phyloP scores from a whole-genome alignment of 1,140 invertebrate genomes.

The Piezodorus guildinii region DNA sequence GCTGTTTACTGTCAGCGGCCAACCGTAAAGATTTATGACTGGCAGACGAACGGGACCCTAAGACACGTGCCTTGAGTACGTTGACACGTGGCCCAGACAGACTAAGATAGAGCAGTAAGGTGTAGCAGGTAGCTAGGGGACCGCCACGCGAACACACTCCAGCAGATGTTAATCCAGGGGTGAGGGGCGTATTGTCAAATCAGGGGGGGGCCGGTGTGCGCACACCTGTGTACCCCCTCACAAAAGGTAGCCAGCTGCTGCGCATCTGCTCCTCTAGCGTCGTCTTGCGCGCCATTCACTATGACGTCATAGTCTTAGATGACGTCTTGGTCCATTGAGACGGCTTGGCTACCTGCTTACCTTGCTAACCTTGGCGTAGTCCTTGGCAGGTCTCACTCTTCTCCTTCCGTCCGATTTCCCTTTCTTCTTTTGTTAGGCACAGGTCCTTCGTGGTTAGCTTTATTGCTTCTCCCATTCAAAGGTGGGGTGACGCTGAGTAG shows the following conservation, averaged over 20 bases:
- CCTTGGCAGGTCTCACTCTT: neutral
- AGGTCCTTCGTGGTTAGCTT: neutral
- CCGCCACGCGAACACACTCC: neutral
- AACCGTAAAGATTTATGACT: too few relatives aligned
- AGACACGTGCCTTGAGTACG: too few relatives aligned
- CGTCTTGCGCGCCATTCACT: neutral
- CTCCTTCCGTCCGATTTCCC: neutral
- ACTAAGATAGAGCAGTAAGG: too few relatives aligned
- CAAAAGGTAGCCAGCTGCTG: slow-evolving; percentile 4
- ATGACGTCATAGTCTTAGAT: neutral
- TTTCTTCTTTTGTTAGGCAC: neutral
- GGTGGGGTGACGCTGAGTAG: too few relatives aligned
- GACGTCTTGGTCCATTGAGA: neutral
- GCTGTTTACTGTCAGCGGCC: too few relatives aligned
- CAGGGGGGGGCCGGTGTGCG: neutral
- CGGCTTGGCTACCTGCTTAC: neutral
- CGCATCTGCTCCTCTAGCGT: neutral
- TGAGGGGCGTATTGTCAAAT: slow-evolving; percentile 1
- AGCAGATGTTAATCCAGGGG: neutral
- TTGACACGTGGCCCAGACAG: too few relatives aligned
- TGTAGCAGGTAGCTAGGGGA: too few relatives aligned
- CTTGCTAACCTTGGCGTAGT: neutral
- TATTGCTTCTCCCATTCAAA: too few relatives aligned
- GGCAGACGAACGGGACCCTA: too few relatives aligned
- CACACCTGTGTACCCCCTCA: slow-evolving; percentile 4